phyloP scores from a whole-genome alignment of 2,113 vertebrate species.

The Apodemus speciosus region DNA sequence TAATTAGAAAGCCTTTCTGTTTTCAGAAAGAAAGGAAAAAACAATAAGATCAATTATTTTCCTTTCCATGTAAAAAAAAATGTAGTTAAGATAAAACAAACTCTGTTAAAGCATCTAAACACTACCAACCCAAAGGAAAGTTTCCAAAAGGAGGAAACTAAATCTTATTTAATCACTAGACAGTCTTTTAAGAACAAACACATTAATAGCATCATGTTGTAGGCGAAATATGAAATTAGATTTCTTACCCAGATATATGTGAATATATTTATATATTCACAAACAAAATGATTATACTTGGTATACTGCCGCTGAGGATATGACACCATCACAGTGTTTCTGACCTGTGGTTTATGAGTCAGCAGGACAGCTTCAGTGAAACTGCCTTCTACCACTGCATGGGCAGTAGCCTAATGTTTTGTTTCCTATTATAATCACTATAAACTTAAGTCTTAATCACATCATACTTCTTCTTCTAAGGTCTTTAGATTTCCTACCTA shows the following conservation, averaged over 20 bases:
- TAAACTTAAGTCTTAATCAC: slow-evolving; percentile 53
- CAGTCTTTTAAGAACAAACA: slow-evolving; percentile 50
- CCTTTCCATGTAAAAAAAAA: slow-evolving; percentile 1
- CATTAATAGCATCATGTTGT: slow-evolving; percentile 34
- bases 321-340: neutral
- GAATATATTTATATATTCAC: neutral
- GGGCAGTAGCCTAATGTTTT: slow-evolving; percentile 54
- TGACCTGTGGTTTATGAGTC: slow-evolving; percentile 50
- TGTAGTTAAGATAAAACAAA: neutral
- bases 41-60: slow-evolving; percentile 37
- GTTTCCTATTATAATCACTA: slow-evolving; percentile 56
- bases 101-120: slow-evolving; percentile 20
- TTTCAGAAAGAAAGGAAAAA: slow-evolving; percentile 1
- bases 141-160: slow-evolving; percentile 27
- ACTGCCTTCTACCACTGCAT: slow-evolving; percentile 50
- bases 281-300: slow-evolving; percentile 38
- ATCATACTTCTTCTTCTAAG: neutral
- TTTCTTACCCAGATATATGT: neutral
- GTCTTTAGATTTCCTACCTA: slow-evolving; percentile 32
- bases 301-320: neutral
- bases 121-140: neutral
- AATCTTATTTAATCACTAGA: slow-evolving; percentile 53
- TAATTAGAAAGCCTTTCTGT: neutral
- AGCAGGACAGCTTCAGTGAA: slow-evolving; percentile 47
- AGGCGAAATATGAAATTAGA: slow-evolving; percentile 55